These are phyloP conservation scores for Lagenorhynchus albirostris DNA, from an alignment of 2,113 vertebrate genomes.

Conservation along the genomic window DNA sequence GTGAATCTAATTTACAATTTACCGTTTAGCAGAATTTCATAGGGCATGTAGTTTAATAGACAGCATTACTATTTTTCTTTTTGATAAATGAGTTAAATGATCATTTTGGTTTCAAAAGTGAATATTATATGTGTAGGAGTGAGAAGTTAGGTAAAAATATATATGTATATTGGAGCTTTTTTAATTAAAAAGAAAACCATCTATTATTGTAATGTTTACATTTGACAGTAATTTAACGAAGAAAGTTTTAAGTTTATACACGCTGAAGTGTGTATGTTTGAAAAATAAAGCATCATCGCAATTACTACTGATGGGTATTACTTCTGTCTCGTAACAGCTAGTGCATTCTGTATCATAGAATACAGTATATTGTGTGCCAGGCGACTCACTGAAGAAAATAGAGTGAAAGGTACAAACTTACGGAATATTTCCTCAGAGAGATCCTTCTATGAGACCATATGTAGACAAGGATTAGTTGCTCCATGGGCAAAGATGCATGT, in stretches of 20 bases:
- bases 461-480: background rate
- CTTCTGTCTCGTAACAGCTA: background rate
- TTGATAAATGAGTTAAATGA: constrained; percentile 34
- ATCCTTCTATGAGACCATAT: background rate
- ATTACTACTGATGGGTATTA: background rate
- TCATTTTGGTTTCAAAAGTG: constrained; percentile 35
- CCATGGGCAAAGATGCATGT: background rate
- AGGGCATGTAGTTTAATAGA: background rate
- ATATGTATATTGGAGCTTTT: background rate
- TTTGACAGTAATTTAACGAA: constrained; percentile 39
- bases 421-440: background rate
- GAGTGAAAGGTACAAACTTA: background rate
- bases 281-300: constrained; percentile 1
- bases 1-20: background rate
- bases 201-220: constrained; percentile 39
- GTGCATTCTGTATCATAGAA: background rate
- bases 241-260: constrained; percentile 30
- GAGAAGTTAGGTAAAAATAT: constrained; percentile 23
- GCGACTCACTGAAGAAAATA: background rate
- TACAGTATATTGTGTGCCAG: background rate
- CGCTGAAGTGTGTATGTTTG: background rate
- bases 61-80: background rate
- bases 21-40: background rate
- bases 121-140: constrained; percentile 41
- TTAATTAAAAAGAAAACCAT: constrained; percentile 58